phyloP scores from a whole-genome alignment of 2,113 vertebrate genomes.

The Rhinogobius similis region DNA sequence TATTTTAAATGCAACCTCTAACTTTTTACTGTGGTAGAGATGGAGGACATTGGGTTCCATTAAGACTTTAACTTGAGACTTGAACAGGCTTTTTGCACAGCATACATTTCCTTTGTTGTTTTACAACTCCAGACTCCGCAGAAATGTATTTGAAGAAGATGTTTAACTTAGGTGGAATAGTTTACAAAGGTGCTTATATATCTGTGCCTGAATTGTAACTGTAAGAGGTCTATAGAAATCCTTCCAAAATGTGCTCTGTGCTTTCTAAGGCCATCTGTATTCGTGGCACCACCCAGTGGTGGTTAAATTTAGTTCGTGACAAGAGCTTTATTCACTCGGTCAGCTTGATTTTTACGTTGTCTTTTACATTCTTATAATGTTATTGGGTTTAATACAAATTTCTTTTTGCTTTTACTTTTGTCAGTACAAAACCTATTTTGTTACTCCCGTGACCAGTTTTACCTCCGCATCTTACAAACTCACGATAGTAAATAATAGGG shows the following conservation, averaged over 20 bases:
- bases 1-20: neutral
- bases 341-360: neutral
- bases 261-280: neutral
- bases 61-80: slow-evolving; percentile 1
- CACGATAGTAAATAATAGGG: slow-evolving; percentile 10
- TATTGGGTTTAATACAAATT: neutral
- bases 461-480: slow-evolving; percentile 34
- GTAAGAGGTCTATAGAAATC: neutral
- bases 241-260: neutral
- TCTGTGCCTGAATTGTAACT: neutral
- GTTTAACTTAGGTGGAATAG: neutral
- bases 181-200: neutral
- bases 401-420: neutral
- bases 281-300: slow-evolving; percentile 1
- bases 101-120: neutral
- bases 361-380: neutral
- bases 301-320: neutral
- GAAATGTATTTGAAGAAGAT: neutral
- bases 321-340: neutral
- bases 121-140: neutral
- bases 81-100: neutral
- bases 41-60: neutral
- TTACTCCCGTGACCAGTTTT: neutral
- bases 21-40: neutral
- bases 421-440: neutral